A percentile compares a stretch with the other conserved stretches of the same genome.
Conservation (phyloP, 1,140 invertebrate species). For the Diachasma alloeum region DNA sequence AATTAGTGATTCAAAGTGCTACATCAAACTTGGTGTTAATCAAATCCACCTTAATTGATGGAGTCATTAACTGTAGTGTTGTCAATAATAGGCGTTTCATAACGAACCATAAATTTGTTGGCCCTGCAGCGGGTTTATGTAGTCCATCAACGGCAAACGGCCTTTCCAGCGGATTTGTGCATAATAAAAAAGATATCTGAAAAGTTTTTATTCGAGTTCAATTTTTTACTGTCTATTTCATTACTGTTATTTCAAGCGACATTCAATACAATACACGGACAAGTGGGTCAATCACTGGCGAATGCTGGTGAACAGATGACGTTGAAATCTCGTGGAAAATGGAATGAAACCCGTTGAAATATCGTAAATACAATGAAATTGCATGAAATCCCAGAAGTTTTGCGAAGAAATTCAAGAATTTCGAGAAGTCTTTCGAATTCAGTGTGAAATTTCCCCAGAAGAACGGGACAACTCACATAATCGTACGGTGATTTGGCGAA, state of each 20-base stretch:
- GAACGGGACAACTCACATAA: too few species aligned
- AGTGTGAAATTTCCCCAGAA: too few species aligned
- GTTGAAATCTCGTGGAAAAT: too few species aligned
- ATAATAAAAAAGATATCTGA: conserved; percentile 76
- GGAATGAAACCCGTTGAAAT: too few species aligned
- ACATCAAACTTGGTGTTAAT: neutral
- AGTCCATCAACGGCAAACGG: conserved; percentile 76
- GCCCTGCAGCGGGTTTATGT: conserved; percentile 69
- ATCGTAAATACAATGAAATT: too few species aligned
- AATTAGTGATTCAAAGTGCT: conserved; percentile 5
- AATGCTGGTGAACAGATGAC: too few species aligned
- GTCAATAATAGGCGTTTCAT: conserved; percentile 17
- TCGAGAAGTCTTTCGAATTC: too few species aligned
- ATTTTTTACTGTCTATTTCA: conserved; percentile 7
- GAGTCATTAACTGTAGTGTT: conserved; percentile 12
- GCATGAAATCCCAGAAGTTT: too few species aligned
- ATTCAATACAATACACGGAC: neutral
- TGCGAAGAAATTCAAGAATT: too few species aligned
- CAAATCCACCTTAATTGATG: neutral
- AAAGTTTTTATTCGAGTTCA: conserved; percentile 44
- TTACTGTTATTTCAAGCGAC: neutral
- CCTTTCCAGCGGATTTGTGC: conserved; percentile 68
- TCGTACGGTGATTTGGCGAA: too few species aligned
- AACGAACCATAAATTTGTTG: conserved; percentile 79
- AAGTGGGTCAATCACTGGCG: too few species aligned